These are phyloP conservation scores for Drosophila parthenogenetica DNA, from an alignment of 2,888 invertebrate genomes.

Conservation along the genomic window DNA sequence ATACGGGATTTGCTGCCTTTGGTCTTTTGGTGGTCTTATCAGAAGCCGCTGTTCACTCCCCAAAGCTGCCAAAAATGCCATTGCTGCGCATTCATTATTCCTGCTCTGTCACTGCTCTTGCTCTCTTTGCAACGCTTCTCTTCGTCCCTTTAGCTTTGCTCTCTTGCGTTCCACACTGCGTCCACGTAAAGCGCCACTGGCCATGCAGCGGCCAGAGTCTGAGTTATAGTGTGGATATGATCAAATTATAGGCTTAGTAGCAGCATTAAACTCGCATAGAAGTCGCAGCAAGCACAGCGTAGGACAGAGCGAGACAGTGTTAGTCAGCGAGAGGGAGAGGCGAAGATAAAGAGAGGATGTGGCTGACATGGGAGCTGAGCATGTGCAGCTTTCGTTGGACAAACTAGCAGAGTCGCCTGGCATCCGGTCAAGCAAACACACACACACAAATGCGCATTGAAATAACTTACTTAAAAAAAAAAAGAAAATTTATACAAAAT, in stretches of 20 bases:
- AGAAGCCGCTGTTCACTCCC: slow-evolving; percentile 82
- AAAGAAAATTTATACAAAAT: no score
- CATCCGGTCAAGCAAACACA: slow-evolving; percentile 57
- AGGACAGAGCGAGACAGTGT: neutral
- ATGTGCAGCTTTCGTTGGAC: slow-evolving; percentile 39
- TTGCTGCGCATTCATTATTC: slow-evolving; percentile 77
- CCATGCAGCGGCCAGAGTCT: slow-evolving; percentile 64
- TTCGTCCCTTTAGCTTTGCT: neutral
- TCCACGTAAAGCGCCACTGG: slow-evolving; percentile 66
- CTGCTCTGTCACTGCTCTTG: slow-evolving; percentile 55
- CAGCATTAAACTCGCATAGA: slow-evolving; percentile 79
- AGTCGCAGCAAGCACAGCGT: slow-evolving; percentile 20
- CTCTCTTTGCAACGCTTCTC: neutral
- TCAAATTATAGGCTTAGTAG: slow-evolving; percentile 77
- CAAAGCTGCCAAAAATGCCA: slow-evolving; percentile 79
- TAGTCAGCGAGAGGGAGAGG: neutral
- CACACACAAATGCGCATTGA: neutral
- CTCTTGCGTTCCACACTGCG: neutral
- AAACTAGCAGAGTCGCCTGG: slow-evolving; percentile 18
- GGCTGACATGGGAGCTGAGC: slow-evolving; percentile 32
- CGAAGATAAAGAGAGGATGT: slow-evolving; percentile 19
- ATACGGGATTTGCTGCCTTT: slow-evolving; percentile 12
- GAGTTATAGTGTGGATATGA: slow-evolving; percentile 82
- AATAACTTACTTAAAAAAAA: no score
- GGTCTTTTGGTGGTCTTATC: slow-evolving; percentile 83